These are phyloP conservation scores for Cherax quadricarinatus DNA, from an alignment of 1,140 invertebrate genomes.

Conservation along the genomic window DNA sequence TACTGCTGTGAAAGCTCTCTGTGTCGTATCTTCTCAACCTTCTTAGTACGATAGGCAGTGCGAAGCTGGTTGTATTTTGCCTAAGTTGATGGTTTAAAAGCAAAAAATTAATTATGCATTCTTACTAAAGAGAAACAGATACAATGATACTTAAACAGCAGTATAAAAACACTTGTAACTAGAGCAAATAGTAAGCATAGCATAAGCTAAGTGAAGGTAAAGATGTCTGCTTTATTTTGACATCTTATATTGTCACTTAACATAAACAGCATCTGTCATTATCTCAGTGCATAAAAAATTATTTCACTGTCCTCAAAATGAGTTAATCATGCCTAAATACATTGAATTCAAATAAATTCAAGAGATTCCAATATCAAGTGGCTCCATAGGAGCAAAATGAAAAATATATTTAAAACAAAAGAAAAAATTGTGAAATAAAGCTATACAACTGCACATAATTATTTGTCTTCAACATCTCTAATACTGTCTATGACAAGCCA, in stretches of 20 bases:
- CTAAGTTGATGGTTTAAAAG: conserved; percentile 26
- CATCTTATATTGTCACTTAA: not conserved
- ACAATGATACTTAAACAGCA: not conserved
- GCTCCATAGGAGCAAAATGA: too few species aligned
- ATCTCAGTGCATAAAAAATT: not conserved
- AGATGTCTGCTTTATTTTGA: not conserved
- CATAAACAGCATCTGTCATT: not conserved
- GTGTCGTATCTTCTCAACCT: conserved; percentile 26
- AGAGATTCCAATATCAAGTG: too few species aligned
- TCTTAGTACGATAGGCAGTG: conserved; percentile 52
- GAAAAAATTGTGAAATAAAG: too few species aligned
- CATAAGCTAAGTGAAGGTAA: not conserved
- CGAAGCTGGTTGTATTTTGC: conserved; percentile 66
- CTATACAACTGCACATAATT: too few species aligned
- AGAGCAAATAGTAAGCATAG: not conserved
- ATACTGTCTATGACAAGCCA: too few species aligned
- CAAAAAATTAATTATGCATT: not conserved
- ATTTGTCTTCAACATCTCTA: too few species aligned
- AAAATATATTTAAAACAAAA: too few species aligned
- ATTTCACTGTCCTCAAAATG: not conserved
- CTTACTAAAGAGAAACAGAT: not conserved
- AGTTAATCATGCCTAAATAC: not conserved
- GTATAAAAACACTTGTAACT: not conserved
- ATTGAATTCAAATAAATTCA: not conserved
- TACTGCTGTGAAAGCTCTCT: conserved; percentile 53